Base-by-base conservation (phyloP, 1,140 invertebrate genomes). In the Oedothorax gibbosus region DNA sequence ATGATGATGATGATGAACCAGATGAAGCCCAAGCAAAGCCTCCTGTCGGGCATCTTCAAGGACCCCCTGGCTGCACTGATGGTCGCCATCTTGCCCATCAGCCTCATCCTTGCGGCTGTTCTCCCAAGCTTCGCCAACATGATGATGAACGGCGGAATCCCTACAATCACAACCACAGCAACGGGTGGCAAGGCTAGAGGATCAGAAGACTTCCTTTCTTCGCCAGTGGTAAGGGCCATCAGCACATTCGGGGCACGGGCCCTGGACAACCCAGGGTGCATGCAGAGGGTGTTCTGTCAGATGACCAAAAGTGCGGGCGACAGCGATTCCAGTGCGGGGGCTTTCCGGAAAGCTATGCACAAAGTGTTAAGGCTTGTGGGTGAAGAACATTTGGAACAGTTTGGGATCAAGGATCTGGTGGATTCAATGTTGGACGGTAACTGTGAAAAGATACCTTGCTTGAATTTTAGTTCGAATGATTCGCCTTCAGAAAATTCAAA, bases 281-380 rank as follows among this genome's bases (percentile, higher is more conserved):
- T 84, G 80, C 80, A 86, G 54, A 77, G 60, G 35, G 79, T 84
- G 3, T 84, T 86, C 12, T 86, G 86, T 14, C 69, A 78, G 56
- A 57, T 84, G 9, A 86, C 86, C 3, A 83, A 73, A 69, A 68
- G 65, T 11, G 7, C 64, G 35, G 20, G 51, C 0, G 73, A 72
- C 18, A 76, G 78, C 18, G 20, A n/a, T 15, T 64, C 69, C 11
- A 66, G 79, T 3, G 50, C 66, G 7, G 65, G 73, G 11, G 11
- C 73, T 6, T 35, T 86, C n/a, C 86, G 79, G 66, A 83, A 79
- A 20, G 21, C 65, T 11, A 14, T 86, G 15, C 62, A 84, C 21
- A 65, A 20, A 84, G 18, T 72, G n/a, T 72, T 79, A 0, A 54
- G 11, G 0, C 35, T 82, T 0, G 66, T 85, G 15, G 73, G 71